Base-by-base conservation (phyloP, 30 jellyfish, hydroid and myxozoan species). In the Aurelia coerulea region DNA sequence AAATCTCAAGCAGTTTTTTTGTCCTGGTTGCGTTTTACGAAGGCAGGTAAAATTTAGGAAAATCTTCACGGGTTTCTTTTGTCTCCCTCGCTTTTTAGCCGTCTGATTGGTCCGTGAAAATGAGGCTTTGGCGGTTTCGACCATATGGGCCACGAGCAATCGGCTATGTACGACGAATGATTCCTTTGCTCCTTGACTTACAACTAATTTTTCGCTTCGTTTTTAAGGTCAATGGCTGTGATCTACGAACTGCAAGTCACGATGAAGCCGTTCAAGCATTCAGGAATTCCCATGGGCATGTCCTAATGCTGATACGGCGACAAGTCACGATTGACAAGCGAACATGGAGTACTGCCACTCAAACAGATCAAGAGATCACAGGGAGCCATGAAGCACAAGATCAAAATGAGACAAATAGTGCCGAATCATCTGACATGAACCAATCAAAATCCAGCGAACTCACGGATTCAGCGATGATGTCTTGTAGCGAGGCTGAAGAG, bases 261-360 rank as follows among this genome's bases (percentile, higher is more conserved):
- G 97, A 88, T 41, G 80, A 77, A 13, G 99, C 99, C 10, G 99
- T 95, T 53, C 86, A 90, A 52, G 93, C 97, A 13, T 87, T 95
- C 76, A 92, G 88, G 39, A 78, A 73, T 76, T 75, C 99, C 29
- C 90, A 91, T 18, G 94, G 95, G 31, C 92, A 97, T 32, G 97
- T 95, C n/a, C 88, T 80, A 5, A 67, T 95, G 95, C 23, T 95
- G 68, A 73, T 95, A 71, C 88, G 90, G 74, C 88, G 99, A 50
- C 77, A 77, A 74, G 90, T 89, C 18, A 80, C 54, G 35, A 70
- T 56, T 39, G 91, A 59, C 53, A 31, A 75, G 70, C 75, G 79
- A 35, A 58, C 60, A 52, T 72, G 62, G 39, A 76, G 74, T 85
- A 86, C 62, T 16, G 87, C 89, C 50, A 93, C 98, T 2, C 98